A percentile compares a stretch with the other conserved stretches of the same genome.
phyloP scores from a whole-genome alignment of 2,113 vertebrate genomes.

The Tiliqua scincoides region DNA sequence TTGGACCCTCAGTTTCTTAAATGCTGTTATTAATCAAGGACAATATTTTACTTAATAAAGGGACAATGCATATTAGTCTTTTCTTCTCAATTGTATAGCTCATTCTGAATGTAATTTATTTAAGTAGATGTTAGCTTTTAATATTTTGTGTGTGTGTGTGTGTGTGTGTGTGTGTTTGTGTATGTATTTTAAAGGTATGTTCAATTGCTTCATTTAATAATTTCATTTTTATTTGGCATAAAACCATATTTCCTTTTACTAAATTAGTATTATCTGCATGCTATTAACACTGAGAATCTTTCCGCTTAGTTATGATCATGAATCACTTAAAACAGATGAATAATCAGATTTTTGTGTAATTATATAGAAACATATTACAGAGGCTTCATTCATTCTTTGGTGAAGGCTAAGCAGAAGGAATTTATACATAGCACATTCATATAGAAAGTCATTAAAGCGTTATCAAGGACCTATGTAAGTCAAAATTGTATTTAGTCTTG shows the following conservation, averaged over 20 bases:
- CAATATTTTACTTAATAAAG: background rate
- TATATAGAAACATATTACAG: background rate
- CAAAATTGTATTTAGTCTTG: too few relatives aligned
- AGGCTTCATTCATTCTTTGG: too few relatives aligned
- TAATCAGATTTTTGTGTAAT: background rate
- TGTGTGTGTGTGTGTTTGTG: too few relatives aligned
- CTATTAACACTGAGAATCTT: background rate
- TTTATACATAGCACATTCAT: too few relatives aligned
- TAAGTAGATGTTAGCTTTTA: slow-evolving; percentile 47
- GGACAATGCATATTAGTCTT: background rate
- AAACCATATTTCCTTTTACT: slow-evolving; percentile 35
- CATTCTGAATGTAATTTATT: slow-evolving; percentile 35
- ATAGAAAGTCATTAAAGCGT: too few relatives aligned
- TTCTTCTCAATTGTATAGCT: background rate
- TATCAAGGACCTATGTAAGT: too few relatives aligned
- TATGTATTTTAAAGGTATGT: slow-evolving; percentile 13
- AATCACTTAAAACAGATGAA: slow-evolving; percentile 4
- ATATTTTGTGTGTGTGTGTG: too few relatives aligned
- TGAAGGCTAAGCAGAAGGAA: background rate
- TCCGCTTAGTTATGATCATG: background rate
- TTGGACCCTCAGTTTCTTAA: background rate
- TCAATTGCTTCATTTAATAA: slow-evolving; percentile 38
- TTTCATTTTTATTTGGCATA: slow-evolving; percentile 32
- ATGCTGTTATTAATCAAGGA: background rate
- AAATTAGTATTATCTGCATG: slow-evolving; percentile 6